Evolutionary conservation across 2,113 vertebrate species (phyloP), one percentile per base, ranked within the genome.

Genomic region (Aramus guarauna): DNA sequence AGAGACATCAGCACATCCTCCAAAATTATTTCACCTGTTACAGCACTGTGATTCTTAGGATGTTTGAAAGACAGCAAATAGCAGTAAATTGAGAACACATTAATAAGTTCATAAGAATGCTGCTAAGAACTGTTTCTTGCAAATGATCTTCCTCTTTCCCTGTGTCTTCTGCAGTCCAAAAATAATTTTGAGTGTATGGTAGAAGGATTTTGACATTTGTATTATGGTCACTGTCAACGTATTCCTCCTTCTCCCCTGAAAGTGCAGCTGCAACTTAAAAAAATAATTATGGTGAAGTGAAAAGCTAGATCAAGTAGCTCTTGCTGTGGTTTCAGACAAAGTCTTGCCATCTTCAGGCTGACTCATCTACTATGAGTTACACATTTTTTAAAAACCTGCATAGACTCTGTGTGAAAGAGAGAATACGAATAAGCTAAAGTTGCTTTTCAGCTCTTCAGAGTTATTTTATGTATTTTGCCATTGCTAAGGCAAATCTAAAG

Each of bases 401-500:
- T 9, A 39, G 72, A 23, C 17, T 47, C 34, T 21, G 18, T 36
- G 39, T 81, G 69, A 41, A 34, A 68, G 6, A 82, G 60, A 80
- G 75, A 88, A 69, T 62, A 53, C 1, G 6, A 62, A 93, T 88
- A 84, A 63, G 20, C 69, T 52, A 48, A 94, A 19, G 37, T 63
- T 94, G 78, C 52, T 81, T 90, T 92, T 60, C 64, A 24, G 3
- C 34, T 67, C 55, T 82, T 93, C 29, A 32, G 29, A 73, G n/a
- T 52, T 81, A 16, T 55, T 94, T 81, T 45, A 12, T 72, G 39
- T 64, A 8, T 72, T 80, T 72, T 94, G 82, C 87, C 39, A 60
- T n/a, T 76, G 91, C 77, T 68, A 56, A 93, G 68, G 68, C 88
- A 94, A 94, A 88, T 48, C 22, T 77, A 43, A 95, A 82, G 22